Base-by-base conservation (phyloP, 2,113 vertebrate genomes). In the Mesembrinibis cayennensis region DNA sequence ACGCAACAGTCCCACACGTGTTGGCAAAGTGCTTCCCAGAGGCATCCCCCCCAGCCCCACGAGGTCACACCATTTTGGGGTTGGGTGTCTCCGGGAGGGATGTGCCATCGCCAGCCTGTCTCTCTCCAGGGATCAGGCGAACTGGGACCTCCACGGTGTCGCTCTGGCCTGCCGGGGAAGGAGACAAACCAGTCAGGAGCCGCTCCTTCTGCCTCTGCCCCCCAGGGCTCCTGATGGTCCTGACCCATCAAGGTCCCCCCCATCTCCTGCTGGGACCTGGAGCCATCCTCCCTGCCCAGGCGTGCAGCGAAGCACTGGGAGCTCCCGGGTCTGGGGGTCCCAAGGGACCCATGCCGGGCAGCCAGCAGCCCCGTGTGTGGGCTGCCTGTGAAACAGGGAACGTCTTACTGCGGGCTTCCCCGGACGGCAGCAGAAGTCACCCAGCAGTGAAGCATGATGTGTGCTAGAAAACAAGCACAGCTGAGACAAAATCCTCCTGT, bases 81-180 rank as follows among this genome's bases (percentile, higher is more conserved):
- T 99, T 99, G 80, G 99, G 99, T 32, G 99, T 99, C 98, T 99
- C 99, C 0, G 99, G 99, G 88, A 99, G 99, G 91, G 99, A 99
- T 2, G 99, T 99, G 95, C 99, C 99, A 0, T 99, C 99, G 2
- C 99, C 99, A 19, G 99, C 99, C 97, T 99, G 99, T 82, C 99
- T 99, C 98, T 99, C 99, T 82, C 99, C 99, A 11, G 99, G 98
- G 90, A 98, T 98, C 95, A 99, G 97, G 93, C 98, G 98, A 40
- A 98, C 98, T 0, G 98, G 98, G 73, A 98, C 96, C 90, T 99
- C 98, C 77, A 98, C 97, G 30, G 98, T 98, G 81, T 99, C 99
- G 11, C 98, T 97, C 91, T 98, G 98, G 29, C 97, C 97, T 98
- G 95, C 34, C 9, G 5, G 21, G 14, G 42, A 73, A 65, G 63